Evolutionary conservation across 1,140 invertebrate species (phyloP), one percentile per base, ranked within the genome.

Genomic region (Coboldia fuscipes): DNA sequence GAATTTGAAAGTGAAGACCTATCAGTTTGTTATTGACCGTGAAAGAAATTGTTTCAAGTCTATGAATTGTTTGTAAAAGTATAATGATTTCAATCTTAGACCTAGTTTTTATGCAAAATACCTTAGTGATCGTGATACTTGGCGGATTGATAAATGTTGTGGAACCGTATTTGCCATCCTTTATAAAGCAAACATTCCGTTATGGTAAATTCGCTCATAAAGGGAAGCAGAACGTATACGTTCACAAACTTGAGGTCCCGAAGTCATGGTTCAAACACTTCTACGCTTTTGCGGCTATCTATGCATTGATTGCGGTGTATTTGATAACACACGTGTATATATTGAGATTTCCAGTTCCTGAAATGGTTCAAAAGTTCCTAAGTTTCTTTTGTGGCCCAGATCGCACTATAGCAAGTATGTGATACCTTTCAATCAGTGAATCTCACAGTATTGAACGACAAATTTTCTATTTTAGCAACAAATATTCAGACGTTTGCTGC

Each of bases 181-280:
- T 65, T 38, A 51, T 80, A 3, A 61, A 54, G 6, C 65, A 70
- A 46, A 56, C 57, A 0, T 73, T 66, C 47, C 59, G 65, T 14
- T 78, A 75, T 46, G 77, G 77, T 10, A 76, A 75, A 52, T 74
- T 69, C 47, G 56, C 62, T 1, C 61, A 63, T 39, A 61, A 61
- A 41, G 59, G 57, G 0, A 43, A 59, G 33, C 51, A 52, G 10
- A 56, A 65, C 22, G 48, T 55, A 15, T 42, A 66, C 24, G 40
- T 72, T 9, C 51, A 53, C 27, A 45, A 52, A 34, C 41, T 66
- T 20, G 70, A 81, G 56, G 57, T 82, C 30, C 74, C 76, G 0
- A 82, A 81, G 54, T 62, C 68, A 35, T 75, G 66, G 57, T 82
- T 78, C 43, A 62, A 52, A 44, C 77, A 83, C 54, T 81, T 80